Evolutionary conservation across 2,888 invertebrate species (phyloP), one percentile per base, ranked within the genome.

Genomic region (Cancer borealis): DNA sequence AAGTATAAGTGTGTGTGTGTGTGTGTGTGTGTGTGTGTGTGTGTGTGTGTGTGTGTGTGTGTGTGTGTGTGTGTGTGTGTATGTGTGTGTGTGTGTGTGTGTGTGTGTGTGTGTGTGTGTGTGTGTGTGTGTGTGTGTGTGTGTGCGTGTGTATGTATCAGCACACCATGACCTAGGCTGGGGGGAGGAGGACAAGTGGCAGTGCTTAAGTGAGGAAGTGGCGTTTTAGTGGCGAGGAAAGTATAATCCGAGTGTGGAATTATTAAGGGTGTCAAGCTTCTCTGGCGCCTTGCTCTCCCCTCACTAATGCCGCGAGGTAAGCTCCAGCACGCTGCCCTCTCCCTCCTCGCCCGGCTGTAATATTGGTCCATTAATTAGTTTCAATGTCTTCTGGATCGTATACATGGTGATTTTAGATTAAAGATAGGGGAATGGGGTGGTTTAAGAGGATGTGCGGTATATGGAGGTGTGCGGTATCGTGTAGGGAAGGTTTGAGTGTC

Each of bases 361-460:
- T 73, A 26, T 73, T 26, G 73, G 26, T 73, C 73, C 73, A 73
- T 73, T 73, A 73, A 26, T 73, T 73, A 73, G 73, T 26, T 73
- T 73, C 73, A 10, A 73, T 73, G 73, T 73, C 73, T n/a, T 73
- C 6, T 73, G 73, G 73, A 21, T 73, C 73, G 73, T 73, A 73
- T 73, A 73, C 73, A 73, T 73, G 73, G 73, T 73, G 73, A 73
- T 73, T 26, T 73, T 73, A n/a, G 26, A 73, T 73, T 26, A n/a
- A 73, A 10, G 73, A 26, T 26, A 73, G 73, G 73, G 26, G 73
- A 14, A 73, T 73, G 73, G 26, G 73, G n/a, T n/a, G 73, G 26
- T 73, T 73, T n/a, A 73, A 73, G 73, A 26, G 26, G 73, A 0
- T 26, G 4, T 73, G 10, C 26, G 5, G n/a, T n/a, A 26, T 73